A percentile compares a stretch with the other conserved stretches of the same genome.
Conservation (phyloP, 2,888 invertebrate species). For the Hyposoter didymator region DNA sequence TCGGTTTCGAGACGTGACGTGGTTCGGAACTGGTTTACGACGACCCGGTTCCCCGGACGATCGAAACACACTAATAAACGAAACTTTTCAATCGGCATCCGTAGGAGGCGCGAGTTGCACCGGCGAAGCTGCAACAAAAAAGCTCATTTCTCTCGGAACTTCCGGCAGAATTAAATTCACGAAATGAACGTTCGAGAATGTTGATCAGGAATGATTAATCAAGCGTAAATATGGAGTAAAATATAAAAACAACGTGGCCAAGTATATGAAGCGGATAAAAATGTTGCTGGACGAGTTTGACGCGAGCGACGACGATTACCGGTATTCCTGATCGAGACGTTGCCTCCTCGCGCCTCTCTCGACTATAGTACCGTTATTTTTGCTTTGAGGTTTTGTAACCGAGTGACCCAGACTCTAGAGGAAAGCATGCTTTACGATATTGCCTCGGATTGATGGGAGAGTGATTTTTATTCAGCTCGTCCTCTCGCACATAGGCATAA, state of each 20-base stretch:
- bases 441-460: background rate
- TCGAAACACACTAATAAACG: constrained; percentile 1
- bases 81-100: background rate
- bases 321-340: constrained; percentile 74
- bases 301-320: constrained; percentile 61
- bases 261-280: constrained; percentile 11
- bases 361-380: constrained; percentile 80
- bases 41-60: background rate
- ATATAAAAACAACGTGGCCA: background rate
- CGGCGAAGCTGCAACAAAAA: background rate
- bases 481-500: background rate
- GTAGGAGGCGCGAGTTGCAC: background rate
- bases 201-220: background rate
- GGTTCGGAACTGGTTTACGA: constrained; percentile 41
- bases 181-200: background rate
- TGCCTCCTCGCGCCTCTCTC: constrained; percentile 54
- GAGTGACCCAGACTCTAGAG: constrained; percentile 81
- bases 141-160: background rate
- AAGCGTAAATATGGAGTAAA: background rate
- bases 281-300: constrained; percentile 39
- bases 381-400: constrained; percentile 81
- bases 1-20: background rate
- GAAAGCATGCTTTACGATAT: constrained; percentile 21
- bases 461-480: constrained; percentile 1
- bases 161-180: background rate